These are phyloP conservation scores for Drosophila kambysellisi DNA, from an alignment of 2,888 invertebrate genomes.

Conservation along the genomic window DNA sequence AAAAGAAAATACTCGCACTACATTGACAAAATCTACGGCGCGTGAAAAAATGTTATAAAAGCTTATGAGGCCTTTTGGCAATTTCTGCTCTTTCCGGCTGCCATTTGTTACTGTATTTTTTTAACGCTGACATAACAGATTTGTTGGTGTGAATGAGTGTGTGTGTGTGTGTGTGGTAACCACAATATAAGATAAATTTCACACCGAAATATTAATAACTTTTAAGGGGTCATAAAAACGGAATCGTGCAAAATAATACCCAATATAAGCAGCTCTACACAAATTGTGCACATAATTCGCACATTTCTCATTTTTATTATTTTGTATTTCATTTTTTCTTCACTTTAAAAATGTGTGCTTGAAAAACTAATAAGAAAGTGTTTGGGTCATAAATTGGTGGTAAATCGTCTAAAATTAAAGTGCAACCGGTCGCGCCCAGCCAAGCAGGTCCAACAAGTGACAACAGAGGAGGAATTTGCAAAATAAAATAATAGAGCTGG, in stretches of 20 bases:
- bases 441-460: slow-evolving; percentile 67
- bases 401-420: slow-evolving; percentile 54
- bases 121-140: slow-evolving; percentile 30
- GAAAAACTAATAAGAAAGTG: slow-evolving; percentile 55
- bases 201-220: slow-evolving; percentile 57
- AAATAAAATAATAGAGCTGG: slow-evolving; percentile 61
- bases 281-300: slow-evolving; percentile 39
- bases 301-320: slow-evolving; percentile 47
- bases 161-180: slow-evolving; percentile 29
- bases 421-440: slow-evolving; percentile 34
- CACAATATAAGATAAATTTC: slow-evolving; percentile 60
- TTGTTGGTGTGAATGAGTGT: background rate
- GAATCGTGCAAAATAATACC: slow-evolving; percentile 10
- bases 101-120: slow-evolving; percentile 6
- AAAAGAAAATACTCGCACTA: slow-evolving; percentile 26
- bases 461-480: slow-evolving; percentile 57
- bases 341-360: slow-evolving; percentile 4
- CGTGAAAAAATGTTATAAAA: slow-evolving; percentile 63
- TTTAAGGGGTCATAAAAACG: slow-evolving; percentile 42
- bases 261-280: slow-evolving; percentile 26
- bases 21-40: slow-evolving; percentile 59
- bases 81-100: slow-evolving; percentile 33
- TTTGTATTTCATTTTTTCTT: background rate
- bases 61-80: slow-evolving; percentile 47
- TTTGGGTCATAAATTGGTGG: slow-evolving; percentile 47